A percentile compares a stretch with the other conserved stretches of the same genome.
Conservation (phyloP, 2,888 invertebrate genomes). For the Dusona sp. region DNA sequence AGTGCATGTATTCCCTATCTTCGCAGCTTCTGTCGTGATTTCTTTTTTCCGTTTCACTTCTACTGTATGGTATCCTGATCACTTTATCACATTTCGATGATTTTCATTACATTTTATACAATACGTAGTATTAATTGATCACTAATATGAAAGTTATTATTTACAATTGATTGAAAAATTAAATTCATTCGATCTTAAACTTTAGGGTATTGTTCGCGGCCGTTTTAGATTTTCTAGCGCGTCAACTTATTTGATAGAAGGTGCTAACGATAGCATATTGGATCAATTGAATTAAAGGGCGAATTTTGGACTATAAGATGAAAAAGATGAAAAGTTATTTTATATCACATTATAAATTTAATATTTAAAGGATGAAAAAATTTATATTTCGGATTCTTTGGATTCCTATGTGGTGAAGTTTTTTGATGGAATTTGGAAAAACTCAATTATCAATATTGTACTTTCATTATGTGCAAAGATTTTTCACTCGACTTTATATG, state of each 20-base stretch:
- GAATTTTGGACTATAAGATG: background rate
- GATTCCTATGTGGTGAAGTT: too few species aligned
- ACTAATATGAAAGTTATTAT: background rate
- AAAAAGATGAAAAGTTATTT: too few species aligned
- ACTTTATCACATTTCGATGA: conserved; percentile 1
- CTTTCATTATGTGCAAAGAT: background rate
- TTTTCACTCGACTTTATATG: background rate
- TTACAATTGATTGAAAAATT: background rate
- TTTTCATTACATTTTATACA: background rate
- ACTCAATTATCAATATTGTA: background rate
- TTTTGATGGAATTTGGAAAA: too few species aligned
- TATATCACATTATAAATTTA: too few species aligned
- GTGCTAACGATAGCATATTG: background rate
- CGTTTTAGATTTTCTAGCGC: background rate
- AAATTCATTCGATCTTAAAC: background rate
- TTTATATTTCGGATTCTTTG: too few species aligned
- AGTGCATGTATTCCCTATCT: conserved; percentile 73
- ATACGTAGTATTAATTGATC: background rate
- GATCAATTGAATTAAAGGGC: background rate
- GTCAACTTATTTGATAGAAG: too few species aligned
- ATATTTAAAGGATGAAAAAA: too few species aligned
- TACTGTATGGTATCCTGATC: background rate
- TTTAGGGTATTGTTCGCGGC: background rate
- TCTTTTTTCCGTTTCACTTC: conserved; percentile 60
- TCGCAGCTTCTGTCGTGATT: conserved; percentile 40